phyloP scores from a whole-genome alignment of 2,888 invertebrate species.

The Metallyticus violacea region DNA sequence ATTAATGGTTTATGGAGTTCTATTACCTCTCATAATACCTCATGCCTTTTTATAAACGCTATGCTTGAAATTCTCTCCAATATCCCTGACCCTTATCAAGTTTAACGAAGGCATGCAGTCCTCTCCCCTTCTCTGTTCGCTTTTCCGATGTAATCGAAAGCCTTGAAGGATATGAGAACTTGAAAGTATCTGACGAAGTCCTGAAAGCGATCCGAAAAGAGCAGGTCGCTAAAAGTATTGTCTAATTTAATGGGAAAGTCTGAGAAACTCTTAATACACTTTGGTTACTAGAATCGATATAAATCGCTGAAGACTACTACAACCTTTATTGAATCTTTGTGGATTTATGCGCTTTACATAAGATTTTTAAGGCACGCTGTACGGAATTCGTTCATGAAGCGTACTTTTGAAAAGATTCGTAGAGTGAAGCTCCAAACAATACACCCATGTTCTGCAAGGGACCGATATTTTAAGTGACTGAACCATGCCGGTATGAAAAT shows the following conservation, averaged over 20 bases:
- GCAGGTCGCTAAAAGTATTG: neutral
- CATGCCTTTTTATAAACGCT: neutral
- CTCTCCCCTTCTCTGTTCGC: neutral
- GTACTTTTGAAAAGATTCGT: no score
- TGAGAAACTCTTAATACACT: neutral
- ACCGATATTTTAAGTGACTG: no score
- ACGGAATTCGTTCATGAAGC: no score
- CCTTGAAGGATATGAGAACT: neutral
- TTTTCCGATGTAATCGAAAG: neutral
- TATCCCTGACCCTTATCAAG: neutral
- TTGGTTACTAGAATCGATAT: no score
- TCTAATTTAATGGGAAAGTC: neutral
- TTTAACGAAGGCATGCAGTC: neutral
- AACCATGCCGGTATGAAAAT: no score
- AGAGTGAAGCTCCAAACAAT: no score
- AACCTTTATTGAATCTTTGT: no score
- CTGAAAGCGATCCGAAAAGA: neutral
- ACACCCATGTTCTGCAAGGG: no score
- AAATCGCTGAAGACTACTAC: no score
- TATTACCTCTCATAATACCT: neutral
- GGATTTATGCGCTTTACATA: no score
- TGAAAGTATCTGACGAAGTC: neutral
- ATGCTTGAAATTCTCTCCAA: neutral
- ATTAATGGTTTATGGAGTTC: constrained; percentile 8
- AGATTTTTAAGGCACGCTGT: no score